Base-by-base conservation (phyloP, 2,797 vertebrate species). In the Parauchenoglanis ngamensis region DNA sequence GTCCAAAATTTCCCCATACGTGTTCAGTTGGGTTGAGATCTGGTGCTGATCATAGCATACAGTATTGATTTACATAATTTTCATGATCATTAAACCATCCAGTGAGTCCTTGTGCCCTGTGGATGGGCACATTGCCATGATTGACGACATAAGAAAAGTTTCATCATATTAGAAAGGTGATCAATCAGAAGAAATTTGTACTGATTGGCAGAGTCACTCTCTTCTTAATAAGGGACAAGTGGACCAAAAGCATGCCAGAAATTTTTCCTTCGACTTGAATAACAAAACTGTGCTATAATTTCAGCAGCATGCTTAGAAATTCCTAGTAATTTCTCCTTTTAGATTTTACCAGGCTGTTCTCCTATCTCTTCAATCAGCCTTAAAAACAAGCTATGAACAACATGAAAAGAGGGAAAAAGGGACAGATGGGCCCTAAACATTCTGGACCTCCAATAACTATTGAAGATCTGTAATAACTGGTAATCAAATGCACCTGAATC, bases 401-500 rank as follows among this genome's bases (percentile, higher is more conserved):
- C 75, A 87, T 83, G 75, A 87, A 83, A 87, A 75, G 63, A 83
- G 65, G 79, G 2, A 73, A 88, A 21, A 76, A 86, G 88, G 54
- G 86, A 82, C 52, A 85, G n/a, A 75, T 65, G 78, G 15, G 57
- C 28, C 68, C 85, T 23, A 83, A 89, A 87, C 49, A 70, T 86
- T 85, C 70, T 89, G 75, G 54, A 86, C 86, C 86, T 88, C 73
- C 75, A 93, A 88, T 91, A 90, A 91, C 90, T 44, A 85, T 87
- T 88, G 81, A 88, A 89, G 92, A 90, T 92, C 87, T 91, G 91
- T 90, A 90, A 88, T 88, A 83, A 91, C 87, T 85, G 85, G 35
- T 94, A 93, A 95, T 94, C 82, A 94, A 91, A 93, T 75, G 88
- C 93, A 93, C 89, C 91, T 94, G 94, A 93, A 91, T 92, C 87